Evolutionary conservation across 2,888 invertebrate genomes (phyloP).

Genomic region (Antheraea yamamai): DNA sequence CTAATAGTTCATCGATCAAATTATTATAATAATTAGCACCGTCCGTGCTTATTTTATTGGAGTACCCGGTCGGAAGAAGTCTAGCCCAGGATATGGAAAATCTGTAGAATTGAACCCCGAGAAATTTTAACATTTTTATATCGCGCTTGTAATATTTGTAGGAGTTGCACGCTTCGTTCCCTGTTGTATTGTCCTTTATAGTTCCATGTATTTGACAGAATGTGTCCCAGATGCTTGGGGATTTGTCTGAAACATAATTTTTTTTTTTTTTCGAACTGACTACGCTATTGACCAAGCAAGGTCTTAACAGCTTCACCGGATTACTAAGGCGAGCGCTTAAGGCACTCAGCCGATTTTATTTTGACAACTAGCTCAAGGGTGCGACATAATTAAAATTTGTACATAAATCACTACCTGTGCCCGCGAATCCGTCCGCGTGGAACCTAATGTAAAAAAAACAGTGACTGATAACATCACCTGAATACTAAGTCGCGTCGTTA

Average conservation of each 20-base stretch:
- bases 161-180: slow-evolving; percentile 83
- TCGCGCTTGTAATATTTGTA: slow-evolving; percentile 83
- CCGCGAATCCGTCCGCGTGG: no score
- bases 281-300: no score
- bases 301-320: no score
- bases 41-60: slow-evolving; percentile 76
- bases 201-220: slow-evolving; percentile 73
- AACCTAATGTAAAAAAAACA: no score
- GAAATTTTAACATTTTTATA: slow-evolving; percentile 64
- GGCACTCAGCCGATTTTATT: no score
- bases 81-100: slow-evolving; percentile 85
- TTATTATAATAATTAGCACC: slow-evolving; percentile 85
- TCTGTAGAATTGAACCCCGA: slow-evolving; percentile 78
- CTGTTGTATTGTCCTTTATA: slow-evolving; percentile 79
- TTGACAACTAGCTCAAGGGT: no score
- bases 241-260: slow-evolving; percentile 67
- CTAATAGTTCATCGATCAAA: slow-evolving; percentile 82
- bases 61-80: slow-evolving; percentile 82
- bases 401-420: background rate
- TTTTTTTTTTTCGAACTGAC: no score
- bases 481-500: no score
- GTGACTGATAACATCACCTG: no score
- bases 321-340: no score
- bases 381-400: background rate
- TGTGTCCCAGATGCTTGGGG: slow-evolving; percentile 84